Evolutionary conservation across 2,888 invertebrate genomes (phyloP), one percentile per base, ranked within the genome.

Genomic region (Melipona bicolor): DNA sequence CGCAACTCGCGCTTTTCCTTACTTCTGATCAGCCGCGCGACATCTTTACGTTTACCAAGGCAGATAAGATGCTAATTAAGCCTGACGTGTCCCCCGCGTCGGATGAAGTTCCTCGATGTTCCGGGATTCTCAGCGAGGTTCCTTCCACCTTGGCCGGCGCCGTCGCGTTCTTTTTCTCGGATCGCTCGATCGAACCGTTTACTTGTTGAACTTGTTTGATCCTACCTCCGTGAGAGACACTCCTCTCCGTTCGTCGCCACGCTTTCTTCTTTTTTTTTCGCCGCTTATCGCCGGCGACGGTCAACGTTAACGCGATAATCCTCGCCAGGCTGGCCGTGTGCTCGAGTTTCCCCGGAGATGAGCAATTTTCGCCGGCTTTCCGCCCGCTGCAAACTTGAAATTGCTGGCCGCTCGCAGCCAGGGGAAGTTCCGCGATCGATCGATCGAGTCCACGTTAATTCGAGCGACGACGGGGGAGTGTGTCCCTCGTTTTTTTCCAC

Each of bases 21-120:
- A 11, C 54, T 43, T 11, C 24, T 52, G 59, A 81, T 61, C 64
- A 59, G 52, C 9, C 43, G 43, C 17, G 17, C 6, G 50, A 52
- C 52, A 81, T 77, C 65, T 71, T 65, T 81, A 77, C 77, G 61
- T 81, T 77, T 77, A 27, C 52, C 27, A 61, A 67, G 43, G 43
- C 43, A 43, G 43, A 43, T 43, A 11, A 9, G 43, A 52, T n/a
- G 50, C 59, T 27, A 77, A 81, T 81, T 67, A 71, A 36, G 70
- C 36, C 52, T 17, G 56, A 27, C 27, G 52, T 24, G 27, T 65
- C 56, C 62, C 56, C 62, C 56, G 17, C 32, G 19, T 36, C 49
- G 11, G 24, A 3, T 49, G 6, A n/a, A 17, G 13, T 17, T 36
- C 59, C 2, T 6, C 5, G 59, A 0, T 61, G 49, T 21, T 61